Conservation (phyloP, 2,797 vertebrate species). For the Anguilla marmorata region DNA sequence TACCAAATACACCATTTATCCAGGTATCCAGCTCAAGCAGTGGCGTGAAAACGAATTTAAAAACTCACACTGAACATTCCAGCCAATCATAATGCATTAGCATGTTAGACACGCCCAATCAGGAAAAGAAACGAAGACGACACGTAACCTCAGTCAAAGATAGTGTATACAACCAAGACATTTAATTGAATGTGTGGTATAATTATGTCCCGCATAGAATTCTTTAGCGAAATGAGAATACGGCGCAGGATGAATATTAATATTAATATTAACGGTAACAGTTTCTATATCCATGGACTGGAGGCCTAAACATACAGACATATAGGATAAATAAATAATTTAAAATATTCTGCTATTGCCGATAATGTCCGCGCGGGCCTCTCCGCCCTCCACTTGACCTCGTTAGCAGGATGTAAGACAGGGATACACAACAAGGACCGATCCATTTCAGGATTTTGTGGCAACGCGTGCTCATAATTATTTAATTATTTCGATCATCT, state of each 20-base stretch:
- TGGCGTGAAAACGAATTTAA: conserved; percentile 52
- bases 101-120: conserved; percentile 43
- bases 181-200: background rate
- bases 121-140: background rate
- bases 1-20: conserved; percentile 42
- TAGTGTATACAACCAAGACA: background rate
- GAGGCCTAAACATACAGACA: background rate
- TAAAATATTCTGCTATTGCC: background rate
- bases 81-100: conserved; percentile 59
- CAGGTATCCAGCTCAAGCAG: background rate
- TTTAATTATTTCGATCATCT: no score
- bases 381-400: background rate
- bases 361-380: background rate
- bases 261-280: background rate
- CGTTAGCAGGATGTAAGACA: background rate
- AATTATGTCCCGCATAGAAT: background rate
- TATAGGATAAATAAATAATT: background rate
- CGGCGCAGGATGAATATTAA: background rate
- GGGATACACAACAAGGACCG: no score
- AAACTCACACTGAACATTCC: conserved; percentile 48
- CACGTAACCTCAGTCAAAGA: background rate
- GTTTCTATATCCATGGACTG: background rate
- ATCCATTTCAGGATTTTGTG: no score
- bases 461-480: no score
- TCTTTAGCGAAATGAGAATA: background rate